Conservation (phyloP, 2,888 invertebrate genomes). For the Mythimna lalbum region DNA sequence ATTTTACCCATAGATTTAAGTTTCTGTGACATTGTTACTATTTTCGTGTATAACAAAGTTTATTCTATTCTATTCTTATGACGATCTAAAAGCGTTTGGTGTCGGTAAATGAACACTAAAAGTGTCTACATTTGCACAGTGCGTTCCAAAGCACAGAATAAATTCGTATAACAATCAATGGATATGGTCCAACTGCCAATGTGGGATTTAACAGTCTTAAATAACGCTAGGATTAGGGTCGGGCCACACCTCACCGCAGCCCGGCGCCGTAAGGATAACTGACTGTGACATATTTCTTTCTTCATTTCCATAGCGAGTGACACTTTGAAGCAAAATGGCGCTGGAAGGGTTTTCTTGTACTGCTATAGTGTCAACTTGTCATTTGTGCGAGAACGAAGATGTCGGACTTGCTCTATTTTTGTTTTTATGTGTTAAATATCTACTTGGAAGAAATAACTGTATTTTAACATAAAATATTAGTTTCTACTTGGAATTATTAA, state of each 20-base stretch:
- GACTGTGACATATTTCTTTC: slow-evolving; percentile 50
- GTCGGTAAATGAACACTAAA: too few species aligned
- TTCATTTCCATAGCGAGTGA: slow-evolving; percentile 54
- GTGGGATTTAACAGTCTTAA: slow-evolving; percentile 48
- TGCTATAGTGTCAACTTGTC: slow-evolving; percentile 51
- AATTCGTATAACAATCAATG: slow-evolving; percentile 7
- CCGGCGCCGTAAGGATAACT: slow-evolving; percentile 23
- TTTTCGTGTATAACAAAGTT: too few species aligned
- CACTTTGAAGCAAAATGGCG: slow-evolving; percentile 22
- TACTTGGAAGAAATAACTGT: background rate
- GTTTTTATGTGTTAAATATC: background rate
- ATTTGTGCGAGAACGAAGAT: slow-evolving; percentile 34
- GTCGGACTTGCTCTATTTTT: slow-evolving; percentile 15
- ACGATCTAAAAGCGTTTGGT: too few species aligned
- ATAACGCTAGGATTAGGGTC: slow-evolving; percentile 58
- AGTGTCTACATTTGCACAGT: too few species aligned
- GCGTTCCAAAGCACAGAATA: too few species aligned
- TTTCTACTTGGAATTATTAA: background rate
- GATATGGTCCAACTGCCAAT: slow-evolving; percentile 17
- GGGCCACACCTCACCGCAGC: slow-evolving; percentile 41
- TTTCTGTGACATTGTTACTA: too few species aligned
- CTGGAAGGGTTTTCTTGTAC: slow-evolving; percentile 55
- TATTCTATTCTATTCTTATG: too few species aligned
- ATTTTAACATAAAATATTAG: background rate
- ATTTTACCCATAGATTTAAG: too few species aligned